phyloP scores from a whole-genome alignment of 1,140 invertebrate genomes.

The Trichogramma pretiosum region DNA sequence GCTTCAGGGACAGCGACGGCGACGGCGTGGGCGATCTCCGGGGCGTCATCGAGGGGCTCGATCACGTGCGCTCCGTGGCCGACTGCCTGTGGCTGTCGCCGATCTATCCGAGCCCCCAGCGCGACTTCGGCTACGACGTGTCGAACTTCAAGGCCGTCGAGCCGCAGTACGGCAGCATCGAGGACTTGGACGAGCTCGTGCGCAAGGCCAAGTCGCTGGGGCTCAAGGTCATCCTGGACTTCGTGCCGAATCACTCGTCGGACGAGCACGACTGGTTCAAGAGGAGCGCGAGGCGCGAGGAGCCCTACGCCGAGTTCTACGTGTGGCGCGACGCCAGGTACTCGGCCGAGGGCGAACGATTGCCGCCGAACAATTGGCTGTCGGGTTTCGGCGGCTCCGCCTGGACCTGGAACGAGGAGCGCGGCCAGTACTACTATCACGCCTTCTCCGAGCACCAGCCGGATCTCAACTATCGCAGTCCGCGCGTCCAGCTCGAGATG shows the following conservation, averaged over 20 bases:
- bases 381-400: constrained; percentile 40
- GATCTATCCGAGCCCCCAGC: constrained; percentile 53
- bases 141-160: constrained; percentile 51
- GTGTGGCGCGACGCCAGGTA: constrained; percentile 47
- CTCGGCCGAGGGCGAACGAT: constrained; percentile 27
- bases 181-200: constrained; percentile 51
- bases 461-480: constrained; percentile 61
- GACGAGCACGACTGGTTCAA: constrained; percentile 60
- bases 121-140: constrained; percentile 55
- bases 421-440: constrained; percentile 54
- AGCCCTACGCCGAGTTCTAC: constrained; percentile 57
- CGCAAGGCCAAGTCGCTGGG: constrained; percentile 37
- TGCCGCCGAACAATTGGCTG: constrained; percentile 25
- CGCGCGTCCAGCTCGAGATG: constrained; percentile 49
- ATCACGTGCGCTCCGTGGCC: constrained; percentile 36
- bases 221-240: constrained; percentile 53
- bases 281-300: constrained; percentile 47
- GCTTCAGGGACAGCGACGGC: constrained; percentile 49
- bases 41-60: constrained; percentile 33
- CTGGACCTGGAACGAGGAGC: constrained; percentile 48
- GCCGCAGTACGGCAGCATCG: constrained; percentile 50
- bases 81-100: constrained; percentile 52
- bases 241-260: constrained; percentile 70
- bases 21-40: constrained; percentile 34
- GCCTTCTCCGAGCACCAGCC: constrained; percentile 55